phyloP scores from a whole-genome alignment of 2,888 invertebrate species.

The Trilocha varians region DNA sequence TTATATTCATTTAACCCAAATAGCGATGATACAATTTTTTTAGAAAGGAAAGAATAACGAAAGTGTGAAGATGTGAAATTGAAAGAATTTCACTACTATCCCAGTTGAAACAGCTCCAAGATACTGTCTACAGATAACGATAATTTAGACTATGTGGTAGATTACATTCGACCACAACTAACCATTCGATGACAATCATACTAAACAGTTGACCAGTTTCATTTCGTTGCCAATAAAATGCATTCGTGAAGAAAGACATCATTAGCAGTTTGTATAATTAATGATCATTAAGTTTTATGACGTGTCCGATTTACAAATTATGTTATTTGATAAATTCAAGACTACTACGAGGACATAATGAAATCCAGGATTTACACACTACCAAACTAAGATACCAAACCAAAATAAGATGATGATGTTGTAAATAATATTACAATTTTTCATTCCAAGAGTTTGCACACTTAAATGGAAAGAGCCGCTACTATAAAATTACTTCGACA shows the following conservation, averaged over 20 bases:
- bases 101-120: slow-evolving; percentile 65
- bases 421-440: no score
- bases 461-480: no score
- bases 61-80: slow-evolving; percentile 26
- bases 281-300: no score
- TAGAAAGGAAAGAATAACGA: background rate
- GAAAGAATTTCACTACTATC: slow-evolving; percentile 47
- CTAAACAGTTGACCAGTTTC: slow-evolving; percentile 38
- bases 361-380: no score
- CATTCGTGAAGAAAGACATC: background rate
- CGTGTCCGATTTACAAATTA: no score
- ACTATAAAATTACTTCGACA: no score
- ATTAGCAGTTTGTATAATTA: background rate
- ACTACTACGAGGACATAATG: no score
- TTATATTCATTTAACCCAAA: slow-evolving; percentile 1
- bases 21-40: background rate
- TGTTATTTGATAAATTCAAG: no score
- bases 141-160: slow-evolving; percentile 48
- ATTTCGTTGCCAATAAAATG: slow-evolving; percentile 20
- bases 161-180: slow-evolving; percentile 26
- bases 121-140: slow-evolving; percentile 64
- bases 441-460: no score
- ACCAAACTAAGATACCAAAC: no score
- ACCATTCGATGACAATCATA: slow-evolving; percentile 40
- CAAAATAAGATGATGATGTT: no score